phyloP scores from a whole-genome alignment of 37 sponge, comb jelly and placozoan species.

The Spongilla lacustris region DNA sequence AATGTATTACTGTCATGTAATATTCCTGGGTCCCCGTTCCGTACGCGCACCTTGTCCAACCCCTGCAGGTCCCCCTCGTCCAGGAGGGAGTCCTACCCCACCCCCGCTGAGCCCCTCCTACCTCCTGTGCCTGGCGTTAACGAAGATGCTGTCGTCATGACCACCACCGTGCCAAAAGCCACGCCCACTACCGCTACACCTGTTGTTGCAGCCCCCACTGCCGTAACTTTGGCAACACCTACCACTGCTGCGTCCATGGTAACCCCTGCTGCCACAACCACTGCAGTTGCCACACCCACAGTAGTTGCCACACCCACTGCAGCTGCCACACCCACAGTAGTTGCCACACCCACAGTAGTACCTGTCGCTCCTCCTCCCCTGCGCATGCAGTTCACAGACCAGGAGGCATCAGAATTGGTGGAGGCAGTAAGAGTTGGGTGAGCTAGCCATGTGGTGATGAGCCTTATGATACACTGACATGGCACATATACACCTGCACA shows the following conservation, averaged over 20 bases:
- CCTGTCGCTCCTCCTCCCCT: conserved; percentile 5
- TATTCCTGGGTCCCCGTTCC: background rate
- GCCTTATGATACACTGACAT: too few relatives aligned
- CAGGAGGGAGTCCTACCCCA: background rate
- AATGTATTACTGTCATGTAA: too few relatives aligned
- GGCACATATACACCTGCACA: background rate
- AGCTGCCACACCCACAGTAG: background rate
- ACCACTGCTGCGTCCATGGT: background rate
- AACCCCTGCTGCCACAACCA: background rate
- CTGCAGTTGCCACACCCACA: background rate
- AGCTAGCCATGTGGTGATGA: too few relatives aligned
- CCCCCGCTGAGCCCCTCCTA: background rate
- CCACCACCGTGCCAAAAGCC: background rate
- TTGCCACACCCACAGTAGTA: background rate
- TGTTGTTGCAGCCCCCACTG: too few relatives aligned
- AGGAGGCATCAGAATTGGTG: conserved; percentile 44
- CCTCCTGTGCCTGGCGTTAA: background rate
- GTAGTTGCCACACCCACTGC: background rate
- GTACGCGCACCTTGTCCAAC: background rate
- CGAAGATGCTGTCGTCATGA: background rate
- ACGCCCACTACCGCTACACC: background rate
- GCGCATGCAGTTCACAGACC: conserved; percentile 23
- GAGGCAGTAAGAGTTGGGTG: conserved; percentile 47
- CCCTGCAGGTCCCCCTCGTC: background rate
- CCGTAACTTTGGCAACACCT: too few relatives aligned